These are phyloP conservation scores for Brevimyrus niger DNA, from an alignment of 2,113 vertebrate species.

Conservation along the genomic window DNA sequence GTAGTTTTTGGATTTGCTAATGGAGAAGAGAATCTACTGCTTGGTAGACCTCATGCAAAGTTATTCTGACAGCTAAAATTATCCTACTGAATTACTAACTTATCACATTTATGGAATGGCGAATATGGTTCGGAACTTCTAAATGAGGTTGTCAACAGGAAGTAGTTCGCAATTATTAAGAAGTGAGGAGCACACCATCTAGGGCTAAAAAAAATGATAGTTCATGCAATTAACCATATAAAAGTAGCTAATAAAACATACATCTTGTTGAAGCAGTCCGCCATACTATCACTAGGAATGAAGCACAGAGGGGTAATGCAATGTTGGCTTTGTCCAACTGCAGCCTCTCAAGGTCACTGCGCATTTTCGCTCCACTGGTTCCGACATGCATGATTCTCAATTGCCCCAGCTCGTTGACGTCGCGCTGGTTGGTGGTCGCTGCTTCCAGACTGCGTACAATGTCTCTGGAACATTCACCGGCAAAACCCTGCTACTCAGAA, in stretches of 20 bases:
- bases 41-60: neutral
- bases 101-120: neutral
- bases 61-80: neutral
- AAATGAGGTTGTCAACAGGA: neutral
- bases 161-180: neutral
- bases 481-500: conserved; percentile 45
- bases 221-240: neutral
- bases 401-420: neutral
- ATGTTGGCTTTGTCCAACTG: too few species aligned
- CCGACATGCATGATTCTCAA: neutral
- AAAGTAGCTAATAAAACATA: neutral
- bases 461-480: conserved; percentile 1
- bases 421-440: conserved; percentile 21
- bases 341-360: neutral
- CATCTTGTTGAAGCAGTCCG: neutral
- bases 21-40: neutral
- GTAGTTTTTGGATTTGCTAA: neutral
- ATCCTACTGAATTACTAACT: neutral
- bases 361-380: neutral
- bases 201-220: neutral
- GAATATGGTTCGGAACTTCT: neutral
- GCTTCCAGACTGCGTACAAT: neutral
- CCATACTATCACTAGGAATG: neutral
- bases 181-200: neutral
- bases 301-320: neutral